Evolutionary conservation across 2,113 vertebrate species (phyloP), one percentile per base, ranked within the genome.

Genomic region (Argyrosomus japonicus): DNA sequence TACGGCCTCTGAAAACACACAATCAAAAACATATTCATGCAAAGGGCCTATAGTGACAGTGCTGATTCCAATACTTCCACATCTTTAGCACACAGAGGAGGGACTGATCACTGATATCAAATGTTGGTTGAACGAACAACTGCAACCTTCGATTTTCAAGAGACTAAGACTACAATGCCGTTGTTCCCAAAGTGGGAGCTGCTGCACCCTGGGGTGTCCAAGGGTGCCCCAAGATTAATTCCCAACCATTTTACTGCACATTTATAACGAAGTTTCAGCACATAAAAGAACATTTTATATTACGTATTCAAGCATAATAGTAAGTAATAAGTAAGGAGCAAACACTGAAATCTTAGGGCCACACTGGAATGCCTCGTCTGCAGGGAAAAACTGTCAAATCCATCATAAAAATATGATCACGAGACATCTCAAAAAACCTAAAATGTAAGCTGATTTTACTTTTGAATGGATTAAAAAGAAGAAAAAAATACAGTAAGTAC

Each of bases 1-100:
- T 18, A 45, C 56, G 25, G 81, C 69, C 76, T 87, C 69, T 62
- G 48, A 63, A 68, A 65, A 75, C 50, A 62, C 74, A 72, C 27
- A 21, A 53, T 4, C 10, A 71, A 50, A 60, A 81, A 56, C 18
- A 70, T 25, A 43, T 58, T 48, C 54, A 54, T 29, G 18, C 36
- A 53, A 43, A 61, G 51, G 6, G n/a, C 18, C 19, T 61, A 13
- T 2, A 14, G 21, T 27, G 1, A 74, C 76, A 29, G 0, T 50
- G 14, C 43, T 68, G 53, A 18, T 58, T 58, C 11, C 29, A 27
- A 17, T 18, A 23, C 29, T 62, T 6, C 25, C 19, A 25, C 62
- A 64, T 14, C 21, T 14, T 45, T 8, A n/a, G 23, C 23, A 8
- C 36, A 19, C 45, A 50, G n/a, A 32, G 25, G 8, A 67, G 36